Evolutionary conservation across 2,113 vertebrate genomes (phyloP).

Genomic region (Solea solea): DNA sequence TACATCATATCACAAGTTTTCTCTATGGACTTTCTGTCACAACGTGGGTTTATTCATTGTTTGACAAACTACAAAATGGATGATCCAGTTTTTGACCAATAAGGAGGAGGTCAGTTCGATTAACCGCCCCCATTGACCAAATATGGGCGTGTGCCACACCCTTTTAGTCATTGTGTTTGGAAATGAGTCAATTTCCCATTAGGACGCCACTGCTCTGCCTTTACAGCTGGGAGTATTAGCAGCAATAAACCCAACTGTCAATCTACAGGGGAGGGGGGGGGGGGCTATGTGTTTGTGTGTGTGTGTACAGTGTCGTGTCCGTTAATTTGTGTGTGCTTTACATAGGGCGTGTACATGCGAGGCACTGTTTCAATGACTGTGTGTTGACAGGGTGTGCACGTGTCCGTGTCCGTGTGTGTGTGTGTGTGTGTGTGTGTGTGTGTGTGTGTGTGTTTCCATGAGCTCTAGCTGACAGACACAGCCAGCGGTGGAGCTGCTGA

Average conservation of each 20-base stretch:
- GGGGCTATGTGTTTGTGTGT: conserved; percentile 18
- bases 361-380: conserved; percentile 19
- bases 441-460: conserved; percentile 22
- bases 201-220: conserved; percentile 70
- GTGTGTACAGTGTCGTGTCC: conserved; percentile 31
- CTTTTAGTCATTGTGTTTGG: conserved; percentile 62
- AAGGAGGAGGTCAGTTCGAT: conserved; percentile 47
- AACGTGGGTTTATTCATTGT: too few species aligned
- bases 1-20: not conserved
- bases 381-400: not conserved
- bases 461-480: conserved; percentile 39
- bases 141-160: conserved; percentile 65
- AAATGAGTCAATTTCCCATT: conserved; percentile 78
- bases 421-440: conserved; percentile 5
- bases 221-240: conserved; percentile 76
- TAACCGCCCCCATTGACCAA: conserved; percentile 63
- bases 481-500: conserved; percentile 54
- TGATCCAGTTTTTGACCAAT: not conserved
- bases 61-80: conserved; percentile 16
- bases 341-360: conserved; percentile 16
- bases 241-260: conserved; percentile 78
- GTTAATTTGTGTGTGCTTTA: conserved; percentile 33
- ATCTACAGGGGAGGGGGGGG: conserved; percentile 55
- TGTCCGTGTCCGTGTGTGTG: conserved; percentile 42
- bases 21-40: not conserved